These are phyloP conservation scores for Paedocypris micromegethes DNA, from an alignment of 2,797 vertebrate species.

Conservation along the genomic window DNA sequence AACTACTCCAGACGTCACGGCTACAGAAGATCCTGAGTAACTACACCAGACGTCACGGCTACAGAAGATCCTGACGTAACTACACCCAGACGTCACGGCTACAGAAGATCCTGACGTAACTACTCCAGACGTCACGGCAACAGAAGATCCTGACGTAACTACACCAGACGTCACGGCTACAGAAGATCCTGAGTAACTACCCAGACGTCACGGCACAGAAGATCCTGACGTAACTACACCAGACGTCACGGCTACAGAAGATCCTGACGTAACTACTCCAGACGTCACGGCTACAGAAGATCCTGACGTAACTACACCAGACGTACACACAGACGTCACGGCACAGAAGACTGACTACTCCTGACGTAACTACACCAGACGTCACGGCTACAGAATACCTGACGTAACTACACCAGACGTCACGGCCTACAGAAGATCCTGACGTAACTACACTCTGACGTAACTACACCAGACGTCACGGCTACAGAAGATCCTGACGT, in stretches of 20 bases:
- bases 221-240: not conserved
- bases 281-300: not conserved
- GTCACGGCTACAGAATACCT: not conserved
- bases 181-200: not conserved
- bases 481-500: not conserved
- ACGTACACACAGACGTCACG: too few relatives aligned
- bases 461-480: not conserved
- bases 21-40: not conserved
- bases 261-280: not conserved
- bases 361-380: not conserved
- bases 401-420: not conserved
- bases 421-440: not conserved
- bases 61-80: not conserved
- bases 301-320: too few relatives aligned
- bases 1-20: not conserved
- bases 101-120: not conserved
- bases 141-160: not conserved
- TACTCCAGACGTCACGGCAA: not conserved
- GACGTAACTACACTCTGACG: too few relatives aligned
- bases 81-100: not conserved
- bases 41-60: not conserved
- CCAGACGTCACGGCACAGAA: not conserved
- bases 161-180: not conserved
- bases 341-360: not conserved
- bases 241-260: too few relatives aligned